Conservation (phyloP, 2,797 vertebrate species). For the Thunnus albacares region DNA sequence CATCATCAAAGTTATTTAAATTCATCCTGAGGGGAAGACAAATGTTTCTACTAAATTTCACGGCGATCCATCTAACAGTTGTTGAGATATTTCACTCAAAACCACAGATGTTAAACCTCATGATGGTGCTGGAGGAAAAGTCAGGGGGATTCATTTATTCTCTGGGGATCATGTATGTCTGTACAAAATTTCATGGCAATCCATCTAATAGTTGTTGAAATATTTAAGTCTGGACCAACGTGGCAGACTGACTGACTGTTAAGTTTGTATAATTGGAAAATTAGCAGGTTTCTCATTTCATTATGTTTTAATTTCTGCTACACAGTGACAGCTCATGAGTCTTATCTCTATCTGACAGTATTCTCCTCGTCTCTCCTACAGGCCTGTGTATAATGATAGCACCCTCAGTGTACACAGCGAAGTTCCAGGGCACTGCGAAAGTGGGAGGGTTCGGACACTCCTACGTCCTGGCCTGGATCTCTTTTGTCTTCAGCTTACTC, state of each 20-base stretch:
- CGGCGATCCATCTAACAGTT: too few species aligned
- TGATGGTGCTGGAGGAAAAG: too few species aligned
- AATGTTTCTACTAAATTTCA: too few species aligned
- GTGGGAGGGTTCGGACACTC: conserved; percentile 88
- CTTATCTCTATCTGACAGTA: conserved; percentile 22
- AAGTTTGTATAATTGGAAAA: conserved; percentile 29
- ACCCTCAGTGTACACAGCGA: conserved; percentile 92
- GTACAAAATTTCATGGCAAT: background rate
- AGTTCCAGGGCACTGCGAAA: conserved; percentile 69
- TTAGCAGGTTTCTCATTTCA: conserved; percentile 21
- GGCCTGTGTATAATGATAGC: conserved; percentile 94
- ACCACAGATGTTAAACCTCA: too few species aligned
- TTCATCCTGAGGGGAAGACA: background rate
- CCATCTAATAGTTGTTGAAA: background rate
- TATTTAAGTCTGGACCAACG: background rate
- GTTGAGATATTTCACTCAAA: too few species aligned
- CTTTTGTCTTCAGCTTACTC: conserved; percentile 93
- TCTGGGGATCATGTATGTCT: too few species aligned
- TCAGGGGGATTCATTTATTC: too few species aligned
- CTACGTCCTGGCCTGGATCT: conserved; percentile 96
- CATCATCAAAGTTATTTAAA: background rate
- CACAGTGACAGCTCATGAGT: background rate
- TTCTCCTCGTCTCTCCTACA: conserved; percentile 66
- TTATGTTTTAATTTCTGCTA: conserved; percentile 7
- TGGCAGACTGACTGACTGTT: background rate